These are phyloP conservation scores for Branchinecta lynchi DNA, from an alignment of 1,140 invertebrate genomes.

Conservation along the genomic window DNA sequence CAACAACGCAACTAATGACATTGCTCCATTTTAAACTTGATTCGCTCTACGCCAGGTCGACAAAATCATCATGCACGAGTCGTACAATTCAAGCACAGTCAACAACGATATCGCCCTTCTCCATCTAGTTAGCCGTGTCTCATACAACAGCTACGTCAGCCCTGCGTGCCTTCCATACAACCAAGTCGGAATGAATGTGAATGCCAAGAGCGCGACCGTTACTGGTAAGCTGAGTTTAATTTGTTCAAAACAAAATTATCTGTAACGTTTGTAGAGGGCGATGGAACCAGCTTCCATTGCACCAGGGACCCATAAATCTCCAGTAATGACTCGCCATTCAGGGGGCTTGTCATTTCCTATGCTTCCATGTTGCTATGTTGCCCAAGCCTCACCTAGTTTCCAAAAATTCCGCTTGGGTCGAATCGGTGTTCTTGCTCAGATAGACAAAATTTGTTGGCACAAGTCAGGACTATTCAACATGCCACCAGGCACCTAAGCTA, in stretches of 20 bases:
- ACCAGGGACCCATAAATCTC: no score
- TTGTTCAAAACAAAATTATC: not conserved
- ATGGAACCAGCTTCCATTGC: not conserved
- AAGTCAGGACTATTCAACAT: no score
- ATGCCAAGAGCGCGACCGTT: conserved; percentile 13
- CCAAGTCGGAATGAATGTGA: not conserved
- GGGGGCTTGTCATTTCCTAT: no score
- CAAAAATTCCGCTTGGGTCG: no score
- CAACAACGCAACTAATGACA: no score
- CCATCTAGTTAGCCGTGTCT: conserved; percentile 21
- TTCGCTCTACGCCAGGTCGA: not conserved
- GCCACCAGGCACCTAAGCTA: no score
- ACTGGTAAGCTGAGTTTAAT: conserved; percentile 10
- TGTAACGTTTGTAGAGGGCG: not conserved
- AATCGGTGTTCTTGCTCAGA: no score
- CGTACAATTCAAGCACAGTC: conserved; percentile 3
- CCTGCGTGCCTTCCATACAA: conserved; percentile 22
- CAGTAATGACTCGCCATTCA: no score
- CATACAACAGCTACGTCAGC: conserved; percentile 17
- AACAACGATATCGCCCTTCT: conserved; percentile 22
- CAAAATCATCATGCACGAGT: not conserved
- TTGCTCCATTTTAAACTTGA: no score
- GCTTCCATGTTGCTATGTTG: no score
- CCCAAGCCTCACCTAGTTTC: no score
- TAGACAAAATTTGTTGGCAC: no score